Evolutionary conservation across 2,113 vertebrate genomes (phyloP).

Genomic region (Dascyllus trimaculatus): DNA sequence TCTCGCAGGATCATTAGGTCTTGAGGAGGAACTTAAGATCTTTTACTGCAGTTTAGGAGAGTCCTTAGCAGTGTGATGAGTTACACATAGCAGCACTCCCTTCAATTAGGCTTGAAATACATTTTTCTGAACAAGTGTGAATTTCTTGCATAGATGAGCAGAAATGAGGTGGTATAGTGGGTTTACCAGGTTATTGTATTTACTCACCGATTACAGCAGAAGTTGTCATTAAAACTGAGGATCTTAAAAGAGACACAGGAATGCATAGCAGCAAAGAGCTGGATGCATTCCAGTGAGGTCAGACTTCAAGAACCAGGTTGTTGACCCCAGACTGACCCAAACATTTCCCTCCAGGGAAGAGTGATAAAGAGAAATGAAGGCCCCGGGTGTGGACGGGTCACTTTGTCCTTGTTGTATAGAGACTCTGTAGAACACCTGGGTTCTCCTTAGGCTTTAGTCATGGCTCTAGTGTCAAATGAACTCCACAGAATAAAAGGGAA

Average conservation of each 20-base stretch:
- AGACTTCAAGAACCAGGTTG: neutral
- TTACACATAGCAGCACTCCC: too few species aligned
- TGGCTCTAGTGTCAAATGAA: neutral
- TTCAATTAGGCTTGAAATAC: too few species aligned
- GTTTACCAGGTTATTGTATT: too few species aligned
- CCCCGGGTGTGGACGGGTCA: neutral
- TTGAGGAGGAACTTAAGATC: too few species aligned
- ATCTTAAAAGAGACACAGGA: neutral
- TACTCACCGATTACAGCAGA: too few species aligned
- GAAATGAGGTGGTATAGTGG: too few species aligned
- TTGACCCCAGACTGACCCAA: conserved; percentile 36
- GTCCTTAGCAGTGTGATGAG: too few species aligned
- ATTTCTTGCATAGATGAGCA: too few species aligned
- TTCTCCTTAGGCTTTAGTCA: neutral
- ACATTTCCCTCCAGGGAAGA: neutral
- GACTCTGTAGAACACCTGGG: neutral
- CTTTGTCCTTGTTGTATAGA: neutral
- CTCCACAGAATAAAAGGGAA: neutral
- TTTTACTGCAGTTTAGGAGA: too few species aligned
- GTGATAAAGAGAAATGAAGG: neutral
- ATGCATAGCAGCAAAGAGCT: neutral
- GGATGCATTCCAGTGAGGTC: conserved; percentile 20
- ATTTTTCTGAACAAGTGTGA: too few species aligned
- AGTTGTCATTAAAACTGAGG: too few species aligned
- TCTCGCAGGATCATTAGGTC: too few species aligned